A percentile compares a stretch with the other conserved stretches of the same genome.
Evolutionary conservation across 1,140 invertebrate species (phyloP).

Genomic region (Xylocopa sonorina): DNA sequence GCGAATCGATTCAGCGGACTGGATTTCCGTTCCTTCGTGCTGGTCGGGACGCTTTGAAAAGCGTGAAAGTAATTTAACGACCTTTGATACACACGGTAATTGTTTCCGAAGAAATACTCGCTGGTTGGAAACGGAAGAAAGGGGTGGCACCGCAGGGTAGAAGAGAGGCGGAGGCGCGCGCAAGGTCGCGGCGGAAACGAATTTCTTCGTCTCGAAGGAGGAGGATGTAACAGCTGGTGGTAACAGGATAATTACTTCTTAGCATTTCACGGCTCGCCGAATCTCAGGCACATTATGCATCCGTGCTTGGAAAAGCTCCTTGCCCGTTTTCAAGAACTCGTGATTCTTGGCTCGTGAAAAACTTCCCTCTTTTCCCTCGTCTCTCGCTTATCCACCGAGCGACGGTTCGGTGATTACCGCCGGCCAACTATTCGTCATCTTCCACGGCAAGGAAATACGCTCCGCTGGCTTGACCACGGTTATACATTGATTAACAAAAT

Average conservation of each 20-base stretch:
- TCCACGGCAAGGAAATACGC: constrained; percentile 1
- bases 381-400: background rate
- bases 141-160: too few relatives aligned
- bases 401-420: constrained; percentile 11
- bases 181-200: constrained; percentile 36
- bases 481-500: constrained; percentile 12
- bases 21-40: background rate
- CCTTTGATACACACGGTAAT: constrained; percentile 27
- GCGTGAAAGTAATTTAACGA: background rate
- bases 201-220: constrained; percentile 52
- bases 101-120: constrained; percentile 24
- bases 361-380: background rate
- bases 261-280: constrained; percentile 62
- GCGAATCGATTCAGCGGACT: background rate
- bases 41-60: constrained; percentile 4
- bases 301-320: constrained; percentile 37
- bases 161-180: background rate
- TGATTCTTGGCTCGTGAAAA: constrained; percentile 37
- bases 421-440: constrained; percentile 14
- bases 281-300: constrained; percentile 49
- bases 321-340: constrained; percentile 19
- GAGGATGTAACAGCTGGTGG: constrained; percentile 55
- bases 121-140: too few relatives aligned
- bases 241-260: constrained; percentile 65
- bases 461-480: background rate